Evolutionary conservation across 2,797 vertebrate species (phyloP), one percentile per base, ranked within the genome.

Genomic region (Nannoperca obscura): DNA sequence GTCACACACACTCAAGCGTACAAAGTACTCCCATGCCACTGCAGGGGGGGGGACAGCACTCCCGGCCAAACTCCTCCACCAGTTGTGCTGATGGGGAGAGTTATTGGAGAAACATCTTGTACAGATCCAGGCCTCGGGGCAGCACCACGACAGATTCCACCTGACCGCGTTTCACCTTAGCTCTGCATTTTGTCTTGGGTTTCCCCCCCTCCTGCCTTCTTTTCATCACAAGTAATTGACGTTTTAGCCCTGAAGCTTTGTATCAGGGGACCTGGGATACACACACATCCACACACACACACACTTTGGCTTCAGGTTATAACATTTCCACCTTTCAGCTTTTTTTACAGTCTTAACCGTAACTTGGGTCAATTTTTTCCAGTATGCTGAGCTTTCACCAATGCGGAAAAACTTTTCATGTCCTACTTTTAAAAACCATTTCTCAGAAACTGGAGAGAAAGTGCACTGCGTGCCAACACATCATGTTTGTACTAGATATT

Each of bases 161-260:
- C 75, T 75, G 79, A 90, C 82, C 30, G 24, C 14, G 1, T 89
- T 92, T 89, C 76, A 86, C 78, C 90, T 90, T 68, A 88, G 77
- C 83, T 88, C 63, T 72, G 83, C 83, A 80, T 87, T 89, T 92
- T 87, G 73, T 80, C 74, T 65, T 24, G 10, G 66, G 58, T 38
- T 47, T 12, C 38, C 13, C 5, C 38, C 30, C 59, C 49, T 55
- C 58, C 61, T 44, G 34, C 53, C n/a, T 64, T 64, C 71, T 70
- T 86, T 88, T 90, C 81, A 88, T 90, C 73, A 64, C 68, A 67
- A 83, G 76, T 89, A 91, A 91, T 83, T 87, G 90, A 91, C 68
- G 15, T 82, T 87, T 91, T 78, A 67, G 84, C 81, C 90, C 90
- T 82, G 77, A 75, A 85, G 83, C 60, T 46, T 30, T 68, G 67